Percentiles rank a stretch among this genome's conserved stretches.
Evolutionary conservation across 2,888 invertebrate species (phyloP).

Genomic region (Tachystola acroxantha): DNA sequence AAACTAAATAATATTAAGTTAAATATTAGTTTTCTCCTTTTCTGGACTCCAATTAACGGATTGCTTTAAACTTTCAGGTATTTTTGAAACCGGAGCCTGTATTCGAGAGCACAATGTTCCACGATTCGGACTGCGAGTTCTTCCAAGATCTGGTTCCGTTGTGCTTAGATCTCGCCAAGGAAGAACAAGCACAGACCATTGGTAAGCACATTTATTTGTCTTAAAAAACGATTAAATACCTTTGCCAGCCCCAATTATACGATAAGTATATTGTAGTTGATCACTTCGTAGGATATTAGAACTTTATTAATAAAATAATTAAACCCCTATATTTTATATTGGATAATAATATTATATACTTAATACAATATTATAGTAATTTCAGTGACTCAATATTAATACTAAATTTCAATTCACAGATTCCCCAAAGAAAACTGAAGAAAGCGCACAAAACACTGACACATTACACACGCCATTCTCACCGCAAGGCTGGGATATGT

Average conservation of each 20-base stretch:
- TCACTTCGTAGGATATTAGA: too few relatives aligned
- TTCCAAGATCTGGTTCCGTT: constrained; percentile 83
- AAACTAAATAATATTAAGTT: constrained; percentile 35
- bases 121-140: constrained; percentile 80
- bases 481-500: constrained; percentile 60
- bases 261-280: too few relatives aligned
- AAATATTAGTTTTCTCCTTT: constrained; percentile 34
- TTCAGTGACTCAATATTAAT: too few relatives aligned
- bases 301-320: too few relatives aligned
- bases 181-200: constrained; percentile 68
- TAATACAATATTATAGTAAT: too few relatives aligned
- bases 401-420: constrained; percentile 34
- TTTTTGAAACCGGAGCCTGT: constrained; percentile 65
- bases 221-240: background rate
- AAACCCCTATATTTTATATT: too few relatives aligned
- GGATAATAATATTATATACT: too few relatives aligned
- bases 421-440: constrained; percentile 46
- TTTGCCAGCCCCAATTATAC: too few relatives aligned
- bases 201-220: constrained; percentile 37
- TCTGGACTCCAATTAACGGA: constrained; percentile 35
- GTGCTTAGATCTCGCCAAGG: constrained; percentile 76
- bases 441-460: constrained; percentile 61
- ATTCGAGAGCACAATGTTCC: constrained; percentile 64
- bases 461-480: constrained; percentile 65
- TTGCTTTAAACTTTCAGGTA: constrained; percentile 52